These are phyloP conservation scores for Ptychoptera albimana DNA, from an alignment of 2,888 invertebrate genomes.

Conservation along the genomic window DNA sequence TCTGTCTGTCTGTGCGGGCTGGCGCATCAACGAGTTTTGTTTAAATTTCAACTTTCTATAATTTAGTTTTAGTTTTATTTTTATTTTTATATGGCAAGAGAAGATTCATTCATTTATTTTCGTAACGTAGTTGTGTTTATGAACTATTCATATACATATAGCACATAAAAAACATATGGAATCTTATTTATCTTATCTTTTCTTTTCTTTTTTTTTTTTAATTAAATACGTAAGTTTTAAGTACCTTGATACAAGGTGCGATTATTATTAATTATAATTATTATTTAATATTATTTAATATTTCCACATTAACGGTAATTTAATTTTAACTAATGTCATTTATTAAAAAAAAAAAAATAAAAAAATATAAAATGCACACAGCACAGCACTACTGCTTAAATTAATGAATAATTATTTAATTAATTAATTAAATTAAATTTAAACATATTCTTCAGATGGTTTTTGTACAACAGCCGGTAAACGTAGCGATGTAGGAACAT, in stretches of 20 bases:
- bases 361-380: conserved; percentile 6
- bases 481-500: conserved; percentile 56
- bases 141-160: too few species aligned
- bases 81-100: too few species aligned
- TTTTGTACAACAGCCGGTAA: conserved; percentile 65
- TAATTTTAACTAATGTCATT: neutral
- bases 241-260: conserved; percentile 31
- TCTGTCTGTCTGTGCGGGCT: too few species aligned
- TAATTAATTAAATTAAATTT: conserved; percentile 13
- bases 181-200: too few species aligned
- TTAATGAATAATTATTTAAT: neutral
- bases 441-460: conserved; percentile 83
- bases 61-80: too few species aligned
- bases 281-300: neutral
- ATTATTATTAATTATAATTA: neutral
- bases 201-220: too few species aligned
- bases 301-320: neutral
- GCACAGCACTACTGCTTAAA: neutral
- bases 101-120: too few species aligned
- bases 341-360: conserved; percentile 2
- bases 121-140: too few species aligned
- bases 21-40: too few species aligned
- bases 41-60: too few species aligned
- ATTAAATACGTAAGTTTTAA: too few species aligned
- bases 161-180: too few species aligned